Percentiles rank a stretch among this genome's conserved stretches.
Conservation (phyloP, 2,888 invertebrate genomes). For the Teleogryllus oceanicus region DNA sequence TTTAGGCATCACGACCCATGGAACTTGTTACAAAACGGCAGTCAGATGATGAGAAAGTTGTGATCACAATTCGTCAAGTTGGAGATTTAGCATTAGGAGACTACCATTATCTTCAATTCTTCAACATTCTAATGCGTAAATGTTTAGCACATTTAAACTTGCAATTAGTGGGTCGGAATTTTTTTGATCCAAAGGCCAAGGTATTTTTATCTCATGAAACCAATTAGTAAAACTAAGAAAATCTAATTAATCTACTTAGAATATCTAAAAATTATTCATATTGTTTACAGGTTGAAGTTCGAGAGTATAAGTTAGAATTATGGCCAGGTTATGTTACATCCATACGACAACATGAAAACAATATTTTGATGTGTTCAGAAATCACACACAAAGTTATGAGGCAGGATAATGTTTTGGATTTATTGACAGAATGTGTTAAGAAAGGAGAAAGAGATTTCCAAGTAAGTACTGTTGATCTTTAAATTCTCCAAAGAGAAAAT, state of each 20-base stretch:
- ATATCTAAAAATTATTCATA: background rate
- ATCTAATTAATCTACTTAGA: background rate
- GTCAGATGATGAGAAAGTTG: slow-evolving; percentile 53
- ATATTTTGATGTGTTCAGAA: slow-evolving; percentile 75
- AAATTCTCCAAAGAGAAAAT: too few relatives aligned
- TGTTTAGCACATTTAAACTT: slow-evolving; percentile 61
- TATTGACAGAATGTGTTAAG: slow-evolving; percentile 49
- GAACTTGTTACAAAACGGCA: slow-evolving; percentile 58
- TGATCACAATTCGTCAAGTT: slow-evolving; percentile 58
- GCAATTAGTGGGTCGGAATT: slow-evolving; percentile 69
- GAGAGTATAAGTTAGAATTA: slow-evolving; percentile 63
- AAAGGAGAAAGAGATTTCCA: background rate
- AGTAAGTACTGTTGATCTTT: background rate
- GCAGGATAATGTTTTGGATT: slow-evolving; percentile 66
- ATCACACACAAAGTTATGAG: slow-evolving; percentile 81
- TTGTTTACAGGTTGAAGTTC: slow-evolving; percentile 51
- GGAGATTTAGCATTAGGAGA: slow-evolving; percentile 64
- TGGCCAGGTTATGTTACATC: slow-evolving; percentile 86
- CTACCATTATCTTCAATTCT: slow-evolving; percentile 68
- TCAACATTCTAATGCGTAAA: slow-evolving; percentile 72
- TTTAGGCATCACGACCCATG: slow-evolving; percentile 49
- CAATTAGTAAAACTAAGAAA: background rate
- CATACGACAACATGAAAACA: slow-evolving; percentile 75
- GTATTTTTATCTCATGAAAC: slow-evolving; percentile 48
- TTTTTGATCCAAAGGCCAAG: slow-evolving; percentile 65